A percentile compares a stretch with the other conserved stretches of the same genome.
Conservation (phyloP, 2,888 invertebrate genomes). For the Drosophila yooni region DNA sequence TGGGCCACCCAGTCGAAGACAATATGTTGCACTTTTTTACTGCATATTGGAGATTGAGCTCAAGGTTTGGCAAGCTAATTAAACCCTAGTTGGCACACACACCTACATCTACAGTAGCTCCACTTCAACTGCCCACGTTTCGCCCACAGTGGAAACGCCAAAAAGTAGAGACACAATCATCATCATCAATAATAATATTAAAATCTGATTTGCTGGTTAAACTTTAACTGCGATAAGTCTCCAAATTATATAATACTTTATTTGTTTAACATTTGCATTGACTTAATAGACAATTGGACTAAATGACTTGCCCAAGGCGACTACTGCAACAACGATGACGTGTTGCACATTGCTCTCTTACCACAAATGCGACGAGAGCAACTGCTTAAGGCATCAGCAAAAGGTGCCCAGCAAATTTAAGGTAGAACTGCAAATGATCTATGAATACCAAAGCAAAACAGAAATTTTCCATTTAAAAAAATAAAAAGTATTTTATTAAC, state of each 20-base stretch:
- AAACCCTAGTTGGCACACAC: slow-evolving; percentile 44
- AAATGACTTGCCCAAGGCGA: slow-evolving; percentile 45
- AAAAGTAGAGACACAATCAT: slow-evolving; percentile 31
- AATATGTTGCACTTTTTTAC: slow-evolving; percentile 70
- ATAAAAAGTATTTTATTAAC: background rate
- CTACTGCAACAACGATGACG: slow-evolving; percentile 57
- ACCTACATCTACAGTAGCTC: slow-evolving; percentile 60
- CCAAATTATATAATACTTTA: slow-evolving; percentile 55
- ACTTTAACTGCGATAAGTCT: slow-evolving; percentile 32
- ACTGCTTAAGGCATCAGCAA: slow-evolving; percentile 9
- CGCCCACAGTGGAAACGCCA: slow-evolving; percentile 36
- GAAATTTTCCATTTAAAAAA: background rate
- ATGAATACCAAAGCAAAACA: background rate
- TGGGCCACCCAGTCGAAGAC: slow-evolving; percentile 65
- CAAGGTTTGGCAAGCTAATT: slow-evolving; percentile 74
- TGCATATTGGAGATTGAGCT: slow-evolving; percentile 61
- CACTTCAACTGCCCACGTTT: slow-evolving; percentile 64
- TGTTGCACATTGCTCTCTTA: slow-evolving; percentile 48
- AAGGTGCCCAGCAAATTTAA: slow-evolving; percentile 14
- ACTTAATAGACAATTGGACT: slow-evolving; percentile 67
- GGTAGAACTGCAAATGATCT: slow-evolving; percentile 7
- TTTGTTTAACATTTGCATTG: slow-evolving; percentile 71
- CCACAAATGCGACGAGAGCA: slow-evolving; percentile 28
- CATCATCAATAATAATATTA: slow-evolving; percentile 12
- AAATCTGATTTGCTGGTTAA: slow-evolving; percentile 26